phyloP scores from a whole-genome alignment of 2,888 invertebrate genomes.

The Cremastinae sp. region DNA sequence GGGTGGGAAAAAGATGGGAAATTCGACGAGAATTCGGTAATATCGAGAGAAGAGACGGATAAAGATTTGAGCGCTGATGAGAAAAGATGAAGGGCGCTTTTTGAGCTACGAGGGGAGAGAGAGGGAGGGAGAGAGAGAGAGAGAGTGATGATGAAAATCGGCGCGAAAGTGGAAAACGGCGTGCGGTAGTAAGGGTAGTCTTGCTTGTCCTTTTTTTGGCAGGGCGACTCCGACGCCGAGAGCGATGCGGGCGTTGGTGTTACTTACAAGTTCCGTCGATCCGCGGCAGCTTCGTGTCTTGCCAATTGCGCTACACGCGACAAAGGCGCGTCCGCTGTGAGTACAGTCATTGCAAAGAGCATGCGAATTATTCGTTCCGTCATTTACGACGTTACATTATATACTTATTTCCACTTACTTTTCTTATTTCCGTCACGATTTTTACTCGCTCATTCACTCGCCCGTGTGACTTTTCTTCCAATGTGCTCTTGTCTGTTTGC shows the following conservation, averaged over 20 bases:
- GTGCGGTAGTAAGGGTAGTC: slow-evolving; percentile 77
- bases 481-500: too few species aligned
- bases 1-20: too few species aligned
- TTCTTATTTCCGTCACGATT: slow-evolving; percentile 44
- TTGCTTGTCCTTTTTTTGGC: slow-evolving; percentile 75
- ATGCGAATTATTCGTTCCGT: slow-evolving; percentile 45
- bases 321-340: slow-evolving; percentile 79
- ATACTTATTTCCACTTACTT: too few species aligned
- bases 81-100: too few species aligned
- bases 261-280: slow-evolving; percentile 83
- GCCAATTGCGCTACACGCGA: slow-evolving; percentile 79
- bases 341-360: slow-evolving; percentile 70
- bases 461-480: too few species aligned
- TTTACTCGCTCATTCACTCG: too few species aligned
- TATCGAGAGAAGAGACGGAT: too few species aligned
- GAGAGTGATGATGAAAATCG: slow-evolving; percentile 19
- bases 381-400: too few species aligned
- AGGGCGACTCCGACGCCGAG: slow-evolving; percentile 79
- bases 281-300: slow-evolving; percentile 79
- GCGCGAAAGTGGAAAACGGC: slow-evolving; percentile 32
- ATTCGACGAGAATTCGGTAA: too few species aligned
- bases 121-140: slow-evolving; percentile 24
- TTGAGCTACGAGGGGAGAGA: slow-evolving; percentile 20
- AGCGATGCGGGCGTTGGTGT: slow-evolving; percentile 85
- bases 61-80: too few species aligned